These are phyloP conservation scores for Paratilapia polleni DNA, from an alignment of 2,113 vertebrate species.

Conservation along the genomic window DNA sequence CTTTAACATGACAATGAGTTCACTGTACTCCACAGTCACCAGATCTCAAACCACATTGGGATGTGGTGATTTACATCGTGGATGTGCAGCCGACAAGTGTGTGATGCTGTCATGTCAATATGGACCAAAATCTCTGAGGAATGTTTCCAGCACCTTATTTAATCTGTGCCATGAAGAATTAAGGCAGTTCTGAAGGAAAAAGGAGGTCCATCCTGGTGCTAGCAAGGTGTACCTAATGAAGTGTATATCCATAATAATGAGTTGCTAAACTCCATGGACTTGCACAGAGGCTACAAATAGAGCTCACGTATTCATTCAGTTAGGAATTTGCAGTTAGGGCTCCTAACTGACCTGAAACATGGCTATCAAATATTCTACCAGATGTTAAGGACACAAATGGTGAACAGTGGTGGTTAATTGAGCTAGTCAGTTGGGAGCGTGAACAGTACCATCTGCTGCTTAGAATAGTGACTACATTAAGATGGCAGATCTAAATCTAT, in stretches of 20 bases:
- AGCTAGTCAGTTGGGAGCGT: not conserved
- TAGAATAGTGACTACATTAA: not conserved
- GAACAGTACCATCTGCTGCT: not conserved
- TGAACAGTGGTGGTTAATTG: not conserved
- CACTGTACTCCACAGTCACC: not conserved
- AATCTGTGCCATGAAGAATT: not conserved
- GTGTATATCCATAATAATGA: not conserved
- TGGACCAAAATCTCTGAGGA: no score
- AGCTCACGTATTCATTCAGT: not conserved
- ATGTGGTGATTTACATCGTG: not conserved
- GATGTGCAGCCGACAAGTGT: not conserved
- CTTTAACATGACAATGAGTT: not conserved
- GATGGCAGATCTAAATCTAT: not conserved
- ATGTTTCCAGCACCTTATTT: not conserved
- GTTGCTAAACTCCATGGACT: not conserved
- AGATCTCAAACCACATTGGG: not conserved
- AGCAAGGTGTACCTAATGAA: not conserved
- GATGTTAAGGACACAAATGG: not conserved
- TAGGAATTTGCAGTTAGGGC: not conserved
- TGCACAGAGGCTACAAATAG: not conserved
- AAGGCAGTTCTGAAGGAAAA: not conserved
- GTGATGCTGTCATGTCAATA: not conserved
- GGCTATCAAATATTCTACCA: not conserved
- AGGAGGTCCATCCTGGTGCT: not conserved
- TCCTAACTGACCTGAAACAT: conserved; percentile 8